Percentiles rank a stretch among this genome's conserved stretches.
Evolutionary conservation across 2,113 vertebrate species (phyloP).

Genomic region (Rhynchomys soricoides): DNA sequence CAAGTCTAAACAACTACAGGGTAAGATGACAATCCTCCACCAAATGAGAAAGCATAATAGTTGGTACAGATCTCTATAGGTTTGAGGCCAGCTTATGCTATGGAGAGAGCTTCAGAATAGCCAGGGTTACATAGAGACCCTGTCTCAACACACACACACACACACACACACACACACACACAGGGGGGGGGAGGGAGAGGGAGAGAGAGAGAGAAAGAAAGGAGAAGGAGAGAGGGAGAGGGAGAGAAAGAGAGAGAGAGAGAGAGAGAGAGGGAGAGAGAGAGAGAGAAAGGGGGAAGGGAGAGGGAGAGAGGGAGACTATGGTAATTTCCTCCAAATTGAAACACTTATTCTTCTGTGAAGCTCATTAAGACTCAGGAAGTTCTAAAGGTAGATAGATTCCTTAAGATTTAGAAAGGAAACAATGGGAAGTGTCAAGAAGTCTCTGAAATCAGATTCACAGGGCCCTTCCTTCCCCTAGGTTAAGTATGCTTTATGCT

Average conservation of each 20-base stretch:
- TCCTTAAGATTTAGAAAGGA: not conserved
- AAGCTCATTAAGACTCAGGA: not conserved
- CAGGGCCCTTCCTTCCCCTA: not conserved
- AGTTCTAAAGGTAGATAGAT: not conserved
- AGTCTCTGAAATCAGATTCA: not conserved
- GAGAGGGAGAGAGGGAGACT: no score
- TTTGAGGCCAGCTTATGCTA: not conserved
- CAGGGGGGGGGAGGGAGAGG: no score
- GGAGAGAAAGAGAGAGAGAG: no score
- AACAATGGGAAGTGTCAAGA: not conserved
- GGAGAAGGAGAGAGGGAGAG: no score
- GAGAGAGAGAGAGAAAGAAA: no score
- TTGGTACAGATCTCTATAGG: not conserved
- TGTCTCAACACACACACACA: not conserved
- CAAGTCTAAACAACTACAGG: not conserved
- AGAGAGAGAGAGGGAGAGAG: no score
- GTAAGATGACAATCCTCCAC: not conserved
- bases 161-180: not conserved
- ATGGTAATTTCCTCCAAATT: not conserved
- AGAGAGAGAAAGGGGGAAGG: no score
- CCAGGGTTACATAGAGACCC: not conserved
- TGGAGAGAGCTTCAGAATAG: not conserved
- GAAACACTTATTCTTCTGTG: not conserved
- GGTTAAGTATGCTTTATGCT: not conserved
- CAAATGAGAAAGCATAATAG: not conserved